Evolutionary conservation across 1,140 invertebrate genomes (phyloP).

Genomic region (Diachasma alloeum): DNA sequence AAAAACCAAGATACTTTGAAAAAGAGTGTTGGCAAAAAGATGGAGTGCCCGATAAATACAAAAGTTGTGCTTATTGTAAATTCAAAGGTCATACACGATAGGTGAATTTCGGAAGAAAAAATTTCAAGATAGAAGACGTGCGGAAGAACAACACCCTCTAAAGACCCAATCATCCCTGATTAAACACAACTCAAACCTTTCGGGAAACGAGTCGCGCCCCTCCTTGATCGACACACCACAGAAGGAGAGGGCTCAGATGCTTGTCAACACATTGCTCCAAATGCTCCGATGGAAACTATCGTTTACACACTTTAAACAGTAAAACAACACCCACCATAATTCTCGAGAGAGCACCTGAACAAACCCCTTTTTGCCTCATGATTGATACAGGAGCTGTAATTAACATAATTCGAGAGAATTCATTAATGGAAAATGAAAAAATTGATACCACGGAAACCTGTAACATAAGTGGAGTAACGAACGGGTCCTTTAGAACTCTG

Average conservation of each 20-base stretch:
- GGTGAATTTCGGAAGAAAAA: not conserved
- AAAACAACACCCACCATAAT: not conserved
- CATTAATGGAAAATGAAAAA: not conserved
- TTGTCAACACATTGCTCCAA: not conserved
- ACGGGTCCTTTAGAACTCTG: not conserved
- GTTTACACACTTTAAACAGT: not conserved
- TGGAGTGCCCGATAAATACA: not conserved
- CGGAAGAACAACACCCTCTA: not conserved
- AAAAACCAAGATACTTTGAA: not conserved
- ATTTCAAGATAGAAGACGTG: not conserved
- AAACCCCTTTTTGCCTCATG: not conserved
- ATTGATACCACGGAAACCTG: not conserved
- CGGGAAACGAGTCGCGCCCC: not conserved
- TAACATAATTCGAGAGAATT: not conserved
- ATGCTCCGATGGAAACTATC: not conserved
- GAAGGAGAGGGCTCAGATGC: not conserved
- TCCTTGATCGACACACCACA: not conserved
- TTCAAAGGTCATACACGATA: not conserved
- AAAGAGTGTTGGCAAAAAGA: not conserved
- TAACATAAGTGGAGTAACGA: not conserved
- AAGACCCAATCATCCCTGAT: too few species aligned
- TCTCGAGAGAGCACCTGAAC: not conserved
- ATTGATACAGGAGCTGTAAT: not conserved
- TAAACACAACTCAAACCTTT: too few species aligned
- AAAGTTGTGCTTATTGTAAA: not conserved